Evolutionary conservation across 2,888 invertebrate species (phyloP).

Genomic region (Spatulosminthurus flaviceps): DNA sequence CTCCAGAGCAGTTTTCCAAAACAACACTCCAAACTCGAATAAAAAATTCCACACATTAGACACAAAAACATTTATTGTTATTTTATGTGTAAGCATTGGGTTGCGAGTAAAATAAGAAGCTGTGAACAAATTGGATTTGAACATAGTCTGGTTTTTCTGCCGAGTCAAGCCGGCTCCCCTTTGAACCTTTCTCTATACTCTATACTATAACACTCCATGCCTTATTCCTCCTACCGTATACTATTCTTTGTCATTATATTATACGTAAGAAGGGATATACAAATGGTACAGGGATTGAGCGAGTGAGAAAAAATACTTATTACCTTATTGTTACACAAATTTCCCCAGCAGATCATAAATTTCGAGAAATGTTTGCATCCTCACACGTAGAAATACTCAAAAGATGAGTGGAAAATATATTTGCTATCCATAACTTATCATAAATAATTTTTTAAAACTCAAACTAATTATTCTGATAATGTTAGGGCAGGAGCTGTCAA

Average conservation of each 20-base stretch:
- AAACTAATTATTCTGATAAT: no score
- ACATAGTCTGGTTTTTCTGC: constrained; percentile 35
- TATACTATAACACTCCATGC: background rate
- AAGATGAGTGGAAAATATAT: no score
- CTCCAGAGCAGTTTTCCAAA: constrained; percentile 2
- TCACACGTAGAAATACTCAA: no score
- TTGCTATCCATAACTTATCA: no score
- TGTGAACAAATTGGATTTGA: constrained; percentile 59
- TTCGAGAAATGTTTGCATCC: no score
- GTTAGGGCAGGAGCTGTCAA: no score
- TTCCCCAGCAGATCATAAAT: no score
- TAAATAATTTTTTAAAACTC: no score
- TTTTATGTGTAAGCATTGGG: constrained; percentile 32
- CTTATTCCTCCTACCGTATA: background rate
- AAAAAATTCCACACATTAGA: constrained; percentile 30
- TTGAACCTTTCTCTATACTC: constrained; percentile 2
- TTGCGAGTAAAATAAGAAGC: constrained; percentile 52
- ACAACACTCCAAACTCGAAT: background rate
- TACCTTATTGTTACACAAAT: no score
- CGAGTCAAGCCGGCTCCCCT: constrained; percentile 36
- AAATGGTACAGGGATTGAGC: no score
- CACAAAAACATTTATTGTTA: constrained; percentile 41
- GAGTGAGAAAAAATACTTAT: no score
- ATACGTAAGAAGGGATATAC: no score
- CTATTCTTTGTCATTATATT: background rate